These are phyloP conservation scores for Chaetodon trifasciatus DNA, from an alignment of 2,797 vertebrate genomes.

Conservation along the genomic window DNA sequence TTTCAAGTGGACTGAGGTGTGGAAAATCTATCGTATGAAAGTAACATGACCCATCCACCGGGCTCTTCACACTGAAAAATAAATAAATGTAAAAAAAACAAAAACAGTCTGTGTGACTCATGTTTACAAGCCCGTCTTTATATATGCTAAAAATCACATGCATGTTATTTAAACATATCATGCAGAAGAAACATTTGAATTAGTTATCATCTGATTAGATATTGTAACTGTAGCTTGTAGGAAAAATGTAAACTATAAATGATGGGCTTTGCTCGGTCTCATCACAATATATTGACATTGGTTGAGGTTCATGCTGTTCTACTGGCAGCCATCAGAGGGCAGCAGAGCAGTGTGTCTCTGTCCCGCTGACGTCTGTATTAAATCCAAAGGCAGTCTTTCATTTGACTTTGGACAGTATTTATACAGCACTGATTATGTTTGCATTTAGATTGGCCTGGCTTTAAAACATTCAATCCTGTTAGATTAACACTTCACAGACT, in stretches of 20 bases:
- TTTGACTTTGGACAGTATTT: conserved; percentile 5
- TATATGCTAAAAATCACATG: background rate
- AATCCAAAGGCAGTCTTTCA: background rate
- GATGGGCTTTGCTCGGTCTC: background rate
- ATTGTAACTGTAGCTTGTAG: background rate
- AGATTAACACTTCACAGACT: background rate
- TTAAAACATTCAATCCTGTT: background rate
- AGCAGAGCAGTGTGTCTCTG: conserved; percentile 16
- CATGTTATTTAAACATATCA: background rate
- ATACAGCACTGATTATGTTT: background rate
- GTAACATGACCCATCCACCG: background rate
- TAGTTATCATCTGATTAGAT: background rate
- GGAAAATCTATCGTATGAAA: background rate
- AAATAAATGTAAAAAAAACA: background rate
- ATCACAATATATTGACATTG: background rate
- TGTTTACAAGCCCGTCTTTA: conserved; percentile 2
- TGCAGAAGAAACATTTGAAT: background rate
- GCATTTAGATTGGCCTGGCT: background rate
- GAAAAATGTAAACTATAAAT: background rate
- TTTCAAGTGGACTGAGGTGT: background rate
- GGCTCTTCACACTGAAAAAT: background rate
- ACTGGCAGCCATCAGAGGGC: conserved; percentile 54
- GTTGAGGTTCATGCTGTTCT: conserved; percentile 12
- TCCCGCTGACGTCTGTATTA: background rate
- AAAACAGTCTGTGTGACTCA: conserved; percentile 31